Conservation (phyloP, 2,113 vertebrate genomes). For the Pollachius pollachius region DNA sequence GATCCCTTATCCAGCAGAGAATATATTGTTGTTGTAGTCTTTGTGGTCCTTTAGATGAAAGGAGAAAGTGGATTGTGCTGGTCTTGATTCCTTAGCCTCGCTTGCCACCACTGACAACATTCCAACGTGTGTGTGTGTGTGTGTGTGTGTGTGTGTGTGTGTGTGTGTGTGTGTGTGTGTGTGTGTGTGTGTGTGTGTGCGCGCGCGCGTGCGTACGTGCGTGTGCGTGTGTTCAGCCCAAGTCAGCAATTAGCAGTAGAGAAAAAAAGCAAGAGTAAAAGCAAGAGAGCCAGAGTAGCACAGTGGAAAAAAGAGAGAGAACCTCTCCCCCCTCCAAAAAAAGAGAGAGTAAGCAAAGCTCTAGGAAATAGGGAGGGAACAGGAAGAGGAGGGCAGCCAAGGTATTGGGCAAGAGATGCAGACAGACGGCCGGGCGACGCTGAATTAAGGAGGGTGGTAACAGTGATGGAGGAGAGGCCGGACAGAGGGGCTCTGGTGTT, state of each 20-base stretch:
- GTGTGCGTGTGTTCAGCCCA: not conserved
- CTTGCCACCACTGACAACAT: too few relatives aligned
- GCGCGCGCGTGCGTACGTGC: too few relatives aligned
- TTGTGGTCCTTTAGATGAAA: too few relatives aligned
- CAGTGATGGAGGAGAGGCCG: constrained; percentile 43
- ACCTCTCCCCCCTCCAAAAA: constrained; percentile 32
- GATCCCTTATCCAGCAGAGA: too few relatives aligned
- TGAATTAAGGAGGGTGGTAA: constrained; percentile 11
- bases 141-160: too few relatives aligned
- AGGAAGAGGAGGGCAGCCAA: not conserved
- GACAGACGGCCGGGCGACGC: constrained; percentile 14
- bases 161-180: too few relatives aligned
- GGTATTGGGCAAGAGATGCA: constrained; percentile 19
- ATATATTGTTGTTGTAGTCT: too few relatives aligned
- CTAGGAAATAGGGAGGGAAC: not conserved
- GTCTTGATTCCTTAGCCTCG: too few relatives aligned
- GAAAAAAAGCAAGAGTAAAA: constrained; percentile 32
- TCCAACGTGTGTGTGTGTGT: too few relatives aligned
- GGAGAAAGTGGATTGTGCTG: too few relatives aligned
- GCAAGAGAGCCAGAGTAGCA: not conserved
- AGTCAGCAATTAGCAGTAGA: constrained; percentile 68
- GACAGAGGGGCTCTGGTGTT: constrained; percentile 39
- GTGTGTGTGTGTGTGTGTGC: too few relatives aligned
- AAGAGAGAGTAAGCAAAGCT: constrained; percentile 8
- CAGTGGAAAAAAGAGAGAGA: constrained; percentile 14